Evolutionary conservation across 2,113 vertebrate species (phyloP).

Genomic region (Zosterops japonicus): DNA sequence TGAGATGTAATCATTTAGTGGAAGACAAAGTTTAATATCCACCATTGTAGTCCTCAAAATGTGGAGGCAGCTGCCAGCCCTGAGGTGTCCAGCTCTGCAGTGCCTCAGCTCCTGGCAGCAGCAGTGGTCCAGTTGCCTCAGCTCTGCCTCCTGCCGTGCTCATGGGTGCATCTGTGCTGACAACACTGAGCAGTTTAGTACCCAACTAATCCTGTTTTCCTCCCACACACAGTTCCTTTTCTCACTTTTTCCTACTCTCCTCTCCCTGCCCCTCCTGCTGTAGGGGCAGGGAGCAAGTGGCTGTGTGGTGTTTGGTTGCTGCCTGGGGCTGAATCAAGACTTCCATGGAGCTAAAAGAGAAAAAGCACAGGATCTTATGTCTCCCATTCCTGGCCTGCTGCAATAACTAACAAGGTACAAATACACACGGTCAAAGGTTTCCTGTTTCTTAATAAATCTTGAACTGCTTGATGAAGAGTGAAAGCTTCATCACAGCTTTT

Average conservation of each 20-base stretch:
- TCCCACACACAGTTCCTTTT: neutral
- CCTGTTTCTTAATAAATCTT: neutral
- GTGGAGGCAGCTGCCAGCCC: neutral
- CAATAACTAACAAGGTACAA: neutral
- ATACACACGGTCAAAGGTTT: neutral
- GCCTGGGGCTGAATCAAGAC: neutral
- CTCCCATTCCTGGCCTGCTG: neutral
- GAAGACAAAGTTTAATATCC: neutral
- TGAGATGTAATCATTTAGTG: accelerated
- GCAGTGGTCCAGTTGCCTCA: neutral
- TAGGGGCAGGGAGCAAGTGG: accelerated
- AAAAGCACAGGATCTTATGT: neutral
- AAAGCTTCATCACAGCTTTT: neutral
- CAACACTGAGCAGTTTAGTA: neutral
- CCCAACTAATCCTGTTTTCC: neutral
- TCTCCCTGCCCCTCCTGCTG: accelerated
- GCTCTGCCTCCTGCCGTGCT: neutral
- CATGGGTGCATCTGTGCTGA: neutral
- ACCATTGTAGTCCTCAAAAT: neutral
- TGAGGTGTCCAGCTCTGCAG: neutral
- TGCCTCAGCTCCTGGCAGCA: neutral
- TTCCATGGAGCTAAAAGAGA: neutral
- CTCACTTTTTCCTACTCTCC: neutral
- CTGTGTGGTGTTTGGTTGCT: neutral
- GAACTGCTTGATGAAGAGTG: neutral